Percentiles rank a stretch among this genome's conserved stretches.
Conservation (phyloP, 2,113 vertebrate genomes). For the Seriola quinqueradiata region DNA sequence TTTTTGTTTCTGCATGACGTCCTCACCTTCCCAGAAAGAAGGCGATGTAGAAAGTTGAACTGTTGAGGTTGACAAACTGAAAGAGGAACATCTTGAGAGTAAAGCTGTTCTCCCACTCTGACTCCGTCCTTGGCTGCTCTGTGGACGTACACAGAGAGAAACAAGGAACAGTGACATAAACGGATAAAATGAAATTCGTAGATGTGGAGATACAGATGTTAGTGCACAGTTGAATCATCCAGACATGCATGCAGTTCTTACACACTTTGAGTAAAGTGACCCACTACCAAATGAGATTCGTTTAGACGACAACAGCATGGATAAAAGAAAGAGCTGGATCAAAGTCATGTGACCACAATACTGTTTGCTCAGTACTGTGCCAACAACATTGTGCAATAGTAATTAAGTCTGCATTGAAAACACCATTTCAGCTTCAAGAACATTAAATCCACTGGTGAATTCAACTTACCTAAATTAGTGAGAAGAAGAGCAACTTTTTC, state of each 20-base stretch:
- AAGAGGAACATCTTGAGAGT: constrained; percentile 99
- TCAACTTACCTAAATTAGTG: constrained; percentile 93
- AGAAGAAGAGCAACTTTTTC: constrained; percentile 95
- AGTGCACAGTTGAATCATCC: no score
- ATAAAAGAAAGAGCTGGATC: not conserved
- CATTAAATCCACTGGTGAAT: not conserved
- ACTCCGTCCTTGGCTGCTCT: constrained; percentile 97
- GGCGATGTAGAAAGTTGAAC: constrained; percentile 98
- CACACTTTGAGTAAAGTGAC: no score
- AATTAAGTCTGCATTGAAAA: not conserved
- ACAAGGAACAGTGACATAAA: no score
- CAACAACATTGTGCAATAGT: not conserved
- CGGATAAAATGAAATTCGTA: not conserved
- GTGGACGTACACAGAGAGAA: constrained; percentile 74
- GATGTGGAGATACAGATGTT: not conserved
- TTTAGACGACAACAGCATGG: no score
- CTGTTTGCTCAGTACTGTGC: no score
- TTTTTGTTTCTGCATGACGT: not conserved
- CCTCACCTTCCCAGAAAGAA: constrained; percentile 96
- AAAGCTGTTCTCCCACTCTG: constrained; percentile 99
- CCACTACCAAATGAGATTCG: no score
- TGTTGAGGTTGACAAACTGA: constrained; percentile 99
- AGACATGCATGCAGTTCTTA: no score
- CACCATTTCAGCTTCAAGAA: not conserved
- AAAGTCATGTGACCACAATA: not conserved